These are phyloP conservation scores for Carposina sasakii DNA, from an alignment of 1,140 invertebrate species.

Conservation along the genomic window DNA sequence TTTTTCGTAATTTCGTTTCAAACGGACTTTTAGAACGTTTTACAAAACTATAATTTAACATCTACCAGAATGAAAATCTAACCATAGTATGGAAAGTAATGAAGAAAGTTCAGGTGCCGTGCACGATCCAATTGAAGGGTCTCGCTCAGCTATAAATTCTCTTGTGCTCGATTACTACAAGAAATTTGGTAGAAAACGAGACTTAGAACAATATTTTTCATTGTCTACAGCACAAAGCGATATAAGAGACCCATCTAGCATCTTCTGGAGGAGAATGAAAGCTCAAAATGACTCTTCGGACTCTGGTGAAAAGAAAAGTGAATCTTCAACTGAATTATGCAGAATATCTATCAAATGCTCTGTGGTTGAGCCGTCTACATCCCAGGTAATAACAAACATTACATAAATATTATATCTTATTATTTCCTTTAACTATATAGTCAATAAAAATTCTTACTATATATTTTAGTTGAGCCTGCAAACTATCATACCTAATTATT, in stretches of 20 bases:
- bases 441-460: too few relatives aligned
- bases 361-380: slow-evolving; percentile 26
- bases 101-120: slow-evolving; percentile 18
- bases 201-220: slow-evolving; percentile 66
- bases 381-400: slow-evolving; percentile 45
- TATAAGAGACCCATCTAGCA: slow-evolving; percentile 43
- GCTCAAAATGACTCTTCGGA: slow-evolving; percentile 53
- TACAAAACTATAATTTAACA: too few relatives aligned
- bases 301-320: slow-evolving; percentile 51
- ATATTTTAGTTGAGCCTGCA: too few relatives aligned
- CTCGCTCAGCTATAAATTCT: slow-evolving; percentile 44
- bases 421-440: too few relatives aligned
- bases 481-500: too few relatives aligned
- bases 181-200: slow-evolving; percentile 63
- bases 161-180: slow-evolving; percentile 64
- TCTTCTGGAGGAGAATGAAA: slow-evolving; percentile 64
- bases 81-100: slow-evolving; percentile 38
- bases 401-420: too few relatives aligned
- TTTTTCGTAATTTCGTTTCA: too few relatives aligned
- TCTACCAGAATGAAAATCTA: too few relatives aligned
- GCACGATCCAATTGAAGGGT: slow-evolving; percentile 20
- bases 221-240: slow-evolving; percentile 55
- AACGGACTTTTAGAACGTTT: too few relatives aligned
- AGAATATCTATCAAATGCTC: slow-evolving; percentile 59
- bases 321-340: slow-evolving; percentile 57